phyloP scores from a whole-genome alignment of 1,140 invertebrate species.

The Tribolium madens region DNA sequence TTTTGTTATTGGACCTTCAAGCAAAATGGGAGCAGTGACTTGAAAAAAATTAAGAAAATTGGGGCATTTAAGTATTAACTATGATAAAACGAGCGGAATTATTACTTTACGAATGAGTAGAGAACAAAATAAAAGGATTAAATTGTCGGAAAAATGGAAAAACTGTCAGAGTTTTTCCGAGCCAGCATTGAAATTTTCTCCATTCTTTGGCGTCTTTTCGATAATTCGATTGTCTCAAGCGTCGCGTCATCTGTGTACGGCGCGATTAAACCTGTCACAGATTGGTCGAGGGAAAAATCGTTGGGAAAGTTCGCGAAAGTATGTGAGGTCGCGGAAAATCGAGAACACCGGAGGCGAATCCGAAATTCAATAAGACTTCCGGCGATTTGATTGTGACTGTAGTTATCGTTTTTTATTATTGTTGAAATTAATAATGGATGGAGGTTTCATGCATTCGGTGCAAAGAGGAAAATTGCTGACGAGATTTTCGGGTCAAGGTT shows the following conservation, averaged over 20 bases:
- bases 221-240: constrained; percentile 18
- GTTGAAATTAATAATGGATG: too few species aligned
- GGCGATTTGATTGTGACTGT: not conserved
- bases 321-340: not conserved
- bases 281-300: not conserved
- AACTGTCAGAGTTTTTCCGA: not conserved
- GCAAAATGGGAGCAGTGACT: too few species aligned
- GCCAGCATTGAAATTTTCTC: not conserved
- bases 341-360: not conserved
- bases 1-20: too few species aligned
- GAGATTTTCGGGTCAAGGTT: not conserved
- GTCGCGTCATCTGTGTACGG: constrained; percentile 20
- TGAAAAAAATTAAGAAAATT: too few species aligned
- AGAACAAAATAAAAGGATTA: not conserved
- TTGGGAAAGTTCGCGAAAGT: not conserved
- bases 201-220: not conserved
- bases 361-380: constrained; percentile 3
- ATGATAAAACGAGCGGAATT: not conserved
- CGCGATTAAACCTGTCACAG: constrained; percentile 14
- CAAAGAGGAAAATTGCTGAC: too few species aligned
- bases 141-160: not conserved
- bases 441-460: too few species aligned
- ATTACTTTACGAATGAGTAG: not conserved
- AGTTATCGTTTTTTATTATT: too few species aligned
- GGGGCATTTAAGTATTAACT: not conserved